Conservation (phyloP, 2,888 invertebrate species). For the Platerodrilus igneus region DNA sequence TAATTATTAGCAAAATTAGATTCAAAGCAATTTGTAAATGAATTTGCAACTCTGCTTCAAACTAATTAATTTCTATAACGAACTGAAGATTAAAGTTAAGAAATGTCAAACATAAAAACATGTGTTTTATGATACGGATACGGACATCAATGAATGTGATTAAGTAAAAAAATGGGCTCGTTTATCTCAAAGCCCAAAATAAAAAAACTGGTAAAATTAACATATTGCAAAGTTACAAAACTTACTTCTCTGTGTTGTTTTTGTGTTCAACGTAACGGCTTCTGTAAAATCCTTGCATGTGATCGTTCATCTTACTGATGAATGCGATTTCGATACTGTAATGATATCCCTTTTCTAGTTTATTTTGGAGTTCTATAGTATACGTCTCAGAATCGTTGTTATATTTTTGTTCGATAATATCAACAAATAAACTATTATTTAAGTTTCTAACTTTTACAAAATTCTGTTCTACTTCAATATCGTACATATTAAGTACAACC, state of each 20-base stretch:
- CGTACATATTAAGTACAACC: slow-evolving; percentile 47
- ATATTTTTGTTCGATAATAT: slow-evolving; percentile 40
- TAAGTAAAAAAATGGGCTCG: no score
- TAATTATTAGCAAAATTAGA: no score
- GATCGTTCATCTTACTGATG: slow-evolving; percentile 51
- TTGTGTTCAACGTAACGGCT: slow-evolving; percentile 48
- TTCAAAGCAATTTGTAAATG: no score
- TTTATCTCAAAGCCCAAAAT: no score
- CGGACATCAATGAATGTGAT: no score
- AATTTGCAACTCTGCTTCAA: no score
- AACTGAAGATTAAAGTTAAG: no score
- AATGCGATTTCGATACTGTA: slow-evolving; percentile 53
- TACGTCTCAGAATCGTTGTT: slow-evolving; percentile 41
- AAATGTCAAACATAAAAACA: no score
- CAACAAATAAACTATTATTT: slow-evolving; percentile 34
- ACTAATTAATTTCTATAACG: no score
- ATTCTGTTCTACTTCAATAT: slow-evolving; percentile 45
- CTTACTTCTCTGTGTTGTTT: slow-evolving; percentile 27
- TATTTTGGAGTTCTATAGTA: slow-evolving; percentile 41
- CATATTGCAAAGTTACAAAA: no score
- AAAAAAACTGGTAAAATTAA: no score
- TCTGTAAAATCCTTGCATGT: slow-evolving; percentile 56
- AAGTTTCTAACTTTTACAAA: slow-evolving; percentile 36
- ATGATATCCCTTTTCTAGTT: slow-evolving; percentile 38
- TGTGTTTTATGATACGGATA: no score